Evolutionary conservation across 2,888 invertebrate species (phyloP).

Genomic region (Drosophila helvetica): DNA sequence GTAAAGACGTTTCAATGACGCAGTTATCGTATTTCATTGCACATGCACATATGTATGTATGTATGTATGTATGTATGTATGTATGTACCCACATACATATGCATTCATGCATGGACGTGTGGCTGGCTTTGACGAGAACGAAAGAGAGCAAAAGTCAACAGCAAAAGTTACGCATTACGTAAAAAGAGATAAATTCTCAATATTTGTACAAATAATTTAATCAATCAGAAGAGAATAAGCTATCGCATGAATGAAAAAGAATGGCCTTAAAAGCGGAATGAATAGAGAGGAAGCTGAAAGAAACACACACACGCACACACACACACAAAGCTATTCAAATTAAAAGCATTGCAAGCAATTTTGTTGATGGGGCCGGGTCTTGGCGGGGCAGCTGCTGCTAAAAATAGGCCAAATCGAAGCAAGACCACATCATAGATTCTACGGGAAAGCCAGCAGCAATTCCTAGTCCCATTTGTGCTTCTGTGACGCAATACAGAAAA

Average conservation of each 20-base stretch:
- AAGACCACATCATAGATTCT: slow-evolving; percentile 10
- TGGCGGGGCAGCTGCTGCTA: slow-evolving; percentile 41
- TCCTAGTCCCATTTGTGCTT: slow-evolving; percentile 19
- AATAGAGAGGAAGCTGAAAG: slow-evolving; percentile 55
- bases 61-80: slow-evolving; percentile 13
- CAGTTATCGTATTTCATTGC: slow-evolving; percentile 24
- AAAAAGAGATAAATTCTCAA: slow-evolving; percentile 51
- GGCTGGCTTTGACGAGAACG: not conserved
- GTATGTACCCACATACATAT: slow-evolving; percentile 7
- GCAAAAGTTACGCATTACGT: slow-evolving; percentile 57
- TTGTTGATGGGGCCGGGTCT: slow-evolving; percentile 39
- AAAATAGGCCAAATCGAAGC: slow-evolving; percentile 64
- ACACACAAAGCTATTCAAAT: slow-evolving; percentile 34
- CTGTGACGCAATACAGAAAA: slow-evolving; percentile 69
- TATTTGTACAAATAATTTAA: slow-evolving; percentile 54
- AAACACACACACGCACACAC: slow-evolving; percentile 42
- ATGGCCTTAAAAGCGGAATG: slow-evolving; percentile 38
- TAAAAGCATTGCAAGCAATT: slow-evolving; percentile 51
- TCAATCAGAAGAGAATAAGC: slow-evolving; percentile 46
- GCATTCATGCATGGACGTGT: not conserved
- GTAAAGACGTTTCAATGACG: slow-evolving; percentile 31
- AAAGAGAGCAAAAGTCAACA: slow-evolving; percentile 34
- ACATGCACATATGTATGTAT: slow-evolving; percentile 9
- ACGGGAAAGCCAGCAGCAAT: slow-evolving; percentile 5
- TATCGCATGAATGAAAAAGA: slow-evolving; percentile 45